Evolutionary conservation across 2,113 vertebrate species (phyloP).

Genomic region (Proterorhinus semilunaris): DNA sequence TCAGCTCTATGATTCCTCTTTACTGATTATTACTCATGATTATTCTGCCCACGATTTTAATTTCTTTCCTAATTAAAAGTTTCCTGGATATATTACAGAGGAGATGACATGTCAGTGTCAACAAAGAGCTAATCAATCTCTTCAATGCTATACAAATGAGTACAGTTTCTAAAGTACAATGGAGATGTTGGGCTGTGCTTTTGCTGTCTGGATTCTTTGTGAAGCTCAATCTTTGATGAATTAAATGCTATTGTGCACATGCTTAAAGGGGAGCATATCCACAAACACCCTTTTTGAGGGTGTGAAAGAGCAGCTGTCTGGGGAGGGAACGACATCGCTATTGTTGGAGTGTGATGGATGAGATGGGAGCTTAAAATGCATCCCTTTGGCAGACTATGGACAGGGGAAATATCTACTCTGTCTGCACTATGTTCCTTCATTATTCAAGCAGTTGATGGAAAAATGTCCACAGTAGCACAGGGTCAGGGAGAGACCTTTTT

Average conservation of each 20-base stretch:
- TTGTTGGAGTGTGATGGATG: constrained; percentile 68
- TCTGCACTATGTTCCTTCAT: constrained; percentile 32
- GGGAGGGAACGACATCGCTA: constrained; percentile 52
- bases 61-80: constrained; percentile 47
- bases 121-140: constrained; percentile 52
- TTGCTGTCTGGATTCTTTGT: constrained; percentile 11
- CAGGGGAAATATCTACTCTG: constrained; percentile 13
- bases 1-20: constrained; percentile 1
- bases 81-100: constrained; percentile 19
- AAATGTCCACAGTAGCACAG: constrained; percentile 7
- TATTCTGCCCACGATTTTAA: constrained; percentile 26
- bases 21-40: constrained; percentile 19
- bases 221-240: background rate
- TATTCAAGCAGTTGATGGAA: constrained; percentile 21
- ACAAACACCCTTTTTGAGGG: constrained; percentile 12
- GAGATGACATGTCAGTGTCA: constrained; percentile 33
- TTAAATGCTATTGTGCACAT: constrained; percentile 12
- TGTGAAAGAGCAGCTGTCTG: constrained; percentile 54
- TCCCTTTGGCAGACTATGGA: constrained; percentile 27
- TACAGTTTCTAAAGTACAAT: constrained; percentile 23
- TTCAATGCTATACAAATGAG: constrained; percentile 15
- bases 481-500: constrained; percentile 12
- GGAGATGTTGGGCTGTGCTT: constrained; percentile 15
- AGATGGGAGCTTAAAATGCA: constrained; percentile 38
- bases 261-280: background rate